Evolutionary conservation across 2,888 invertebrate genomes (phyloP).

Genomic region (Magallana nippona): DNA sequence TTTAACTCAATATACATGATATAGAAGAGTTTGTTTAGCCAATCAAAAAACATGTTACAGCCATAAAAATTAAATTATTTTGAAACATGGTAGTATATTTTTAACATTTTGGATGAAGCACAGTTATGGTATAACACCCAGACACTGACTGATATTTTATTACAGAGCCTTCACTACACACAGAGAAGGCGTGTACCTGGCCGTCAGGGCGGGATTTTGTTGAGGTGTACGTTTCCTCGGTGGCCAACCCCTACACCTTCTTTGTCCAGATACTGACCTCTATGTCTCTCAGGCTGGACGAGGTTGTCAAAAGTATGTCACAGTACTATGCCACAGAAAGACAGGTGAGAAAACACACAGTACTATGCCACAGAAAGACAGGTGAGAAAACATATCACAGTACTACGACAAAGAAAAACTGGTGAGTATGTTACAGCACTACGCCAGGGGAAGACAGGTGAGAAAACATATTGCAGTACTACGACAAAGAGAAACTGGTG

Average conservation of each 20-base stretch:
- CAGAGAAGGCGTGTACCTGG: slow-evolving; percentile 19
- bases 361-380: not conserved
- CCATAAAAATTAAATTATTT: too few species aligned
- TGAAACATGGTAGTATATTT: too few species aligned
- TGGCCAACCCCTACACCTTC: slow-evolving; percentile 89
- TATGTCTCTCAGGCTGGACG: slow-evolving; percentile 88
- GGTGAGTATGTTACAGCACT: slow-evolving; percentile 90
- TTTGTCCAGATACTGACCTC: slow-evolving; percentile 90
- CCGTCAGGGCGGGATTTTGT: slow-evolving; percentile 77
- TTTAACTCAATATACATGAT: too few species aligned
- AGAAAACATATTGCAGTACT: not conserved
- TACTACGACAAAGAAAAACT: not conserved
- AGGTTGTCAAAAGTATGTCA: slow-evolving; percentile 90
- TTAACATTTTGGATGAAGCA: too few species aligned
- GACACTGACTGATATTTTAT: too few species aligned
- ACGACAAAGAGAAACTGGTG: not conserved
- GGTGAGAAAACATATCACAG: not conserved
- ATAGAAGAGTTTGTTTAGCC: too few species aligned
- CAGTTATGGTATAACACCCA: too few species aligned
- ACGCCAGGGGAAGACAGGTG: slow-evolving; percentile 53
- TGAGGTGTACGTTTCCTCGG: slow-evolving; percentile 92
- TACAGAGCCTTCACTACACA: too few species aligned
- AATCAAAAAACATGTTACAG: too few species aligned
- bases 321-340: slow-evolving; percentile 83
- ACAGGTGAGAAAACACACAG: slow-evolving; percentile 45